Evolutionary conservation across 2,888 invertebrate species (phyloP).

Genomic region (Drosophila paramelanica): DNA sequence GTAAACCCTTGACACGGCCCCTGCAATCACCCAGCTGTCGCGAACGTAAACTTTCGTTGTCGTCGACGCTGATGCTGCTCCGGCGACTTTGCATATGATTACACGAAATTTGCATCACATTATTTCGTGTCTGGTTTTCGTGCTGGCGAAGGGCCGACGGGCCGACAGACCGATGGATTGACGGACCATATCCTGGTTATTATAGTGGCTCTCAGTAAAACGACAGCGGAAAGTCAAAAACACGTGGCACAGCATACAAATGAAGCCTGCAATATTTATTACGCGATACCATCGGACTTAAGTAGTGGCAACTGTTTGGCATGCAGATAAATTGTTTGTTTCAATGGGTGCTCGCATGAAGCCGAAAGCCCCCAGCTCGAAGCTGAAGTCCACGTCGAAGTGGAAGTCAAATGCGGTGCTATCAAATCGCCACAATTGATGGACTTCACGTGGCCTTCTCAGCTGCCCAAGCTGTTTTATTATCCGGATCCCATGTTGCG

Average conservation of each 20-base stretch:
- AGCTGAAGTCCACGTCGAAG: background rate
- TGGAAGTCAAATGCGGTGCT: background rate
- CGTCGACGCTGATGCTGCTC: conserved; percentile 21
- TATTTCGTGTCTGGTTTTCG: conserved; percentile 57
- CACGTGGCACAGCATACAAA: conserved; percentile 74
- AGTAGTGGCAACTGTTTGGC: conserved; percentile 51
- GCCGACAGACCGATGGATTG: background rate
- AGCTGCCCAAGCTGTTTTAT: conserved; percentile 49
- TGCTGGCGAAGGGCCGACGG: background rate
- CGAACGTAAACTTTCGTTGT: conserved; percentile 63
- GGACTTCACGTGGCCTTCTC: conserved; percentile 37
- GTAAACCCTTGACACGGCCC: conserved; percentile 58
- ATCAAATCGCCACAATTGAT: conserved; percentile 62
- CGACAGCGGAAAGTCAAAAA: conserved; percentile 29
- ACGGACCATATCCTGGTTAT: conserved; percentile 13
- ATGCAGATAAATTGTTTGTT: conserved; percentile 49
- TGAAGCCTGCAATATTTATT: conserved; percentile 72
- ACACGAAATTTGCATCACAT: conserved; percentile 76
- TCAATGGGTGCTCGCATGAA: conserved; percentile 23
- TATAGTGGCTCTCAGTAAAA: background rate
- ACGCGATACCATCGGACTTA: conserved; percentile 29
- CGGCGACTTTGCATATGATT: conserved; percentile 74
- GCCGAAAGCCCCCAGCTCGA: background rate
- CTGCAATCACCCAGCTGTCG: conserved; percentile 39
- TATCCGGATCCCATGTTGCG: conserved; percentile 13